These are phyloP conservation scores for Ephialtes manifestator DNA, from an alignment of 2,888 invertebrate species.

Conservation along the genomic window DNA sequence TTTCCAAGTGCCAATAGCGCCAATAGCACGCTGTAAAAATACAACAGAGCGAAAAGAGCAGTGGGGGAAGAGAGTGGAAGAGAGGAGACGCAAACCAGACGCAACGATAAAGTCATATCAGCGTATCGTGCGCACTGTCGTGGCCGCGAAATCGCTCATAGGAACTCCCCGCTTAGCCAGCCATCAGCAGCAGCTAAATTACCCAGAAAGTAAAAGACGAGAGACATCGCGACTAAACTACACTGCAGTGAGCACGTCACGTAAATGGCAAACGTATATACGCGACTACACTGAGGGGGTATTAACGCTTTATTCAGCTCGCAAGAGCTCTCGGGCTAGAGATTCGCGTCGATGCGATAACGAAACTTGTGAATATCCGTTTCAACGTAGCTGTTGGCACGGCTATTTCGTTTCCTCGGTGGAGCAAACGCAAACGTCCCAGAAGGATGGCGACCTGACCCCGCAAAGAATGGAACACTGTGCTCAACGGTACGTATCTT, in stretches of 20 bases:
- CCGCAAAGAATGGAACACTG: constrained; percentile 83
- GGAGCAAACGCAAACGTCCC: constrained; percentile 37
- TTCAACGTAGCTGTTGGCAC: constrained; percentile 25
- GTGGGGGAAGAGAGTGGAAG: not conserved
- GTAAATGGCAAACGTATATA: constrained; percentile 80
- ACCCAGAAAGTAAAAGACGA: constrained; percentile 24
- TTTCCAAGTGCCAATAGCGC: not conserved
- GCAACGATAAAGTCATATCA: not conserved
- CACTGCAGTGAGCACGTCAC: constrained; percentile 75
- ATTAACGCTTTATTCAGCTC: constrained; percentile 63
- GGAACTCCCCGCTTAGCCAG: not conserved
- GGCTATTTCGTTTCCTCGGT: constrained; percentile 29
- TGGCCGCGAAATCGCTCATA: constrained; percentile 20
- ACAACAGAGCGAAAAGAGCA: not conserved
- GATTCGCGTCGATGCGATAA: constrained; percentile 63
- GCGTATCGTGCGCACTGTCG: not conserved
- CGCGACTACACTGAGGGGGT: constrained; percentile 68
- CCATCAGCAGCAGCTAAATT: constrained; percentile 2
- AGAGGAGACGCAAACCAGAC: not conserved
- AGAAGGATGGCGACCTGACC: constrained; percentile 84
- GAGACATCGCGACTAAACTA: constrained; percentile 59
- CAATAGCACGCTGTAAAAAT: not conserved
- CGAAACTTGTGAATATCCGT: constrained; percentile 43
- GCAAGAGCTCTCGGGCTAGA: constrained; percentile 71
- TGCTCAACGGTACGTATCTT: constrained; percentile 79